Evolutionary conservation across 1,140 invertebrate species (phyloP), one percentile per base, ranked within the genome.

Genomic region (Dreissena polymorpha): DNA sequence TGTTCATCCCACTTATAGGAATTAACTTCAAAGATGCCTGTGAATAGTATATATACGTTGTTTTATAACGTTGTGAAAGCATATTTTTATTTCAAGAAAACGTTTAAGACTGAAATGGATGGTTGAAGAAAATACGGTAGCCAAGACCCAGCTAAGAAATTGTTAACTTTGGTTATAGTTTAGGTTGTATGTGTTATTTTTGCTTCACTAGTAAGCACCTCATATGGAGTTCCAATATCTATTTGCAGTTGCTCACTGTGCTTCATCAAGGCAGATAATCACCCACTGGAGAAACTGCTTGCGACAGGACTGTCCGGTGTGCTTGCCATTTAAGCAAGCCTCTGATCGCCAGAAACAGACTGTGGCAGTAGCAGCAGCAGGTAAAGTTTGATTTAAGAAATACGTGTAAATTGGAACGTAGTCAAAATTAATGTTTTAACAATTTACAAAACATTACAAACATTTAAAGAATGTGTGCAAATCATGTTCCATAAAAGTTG

Each of bases 261-360:
- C 98, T 77, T 99, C 98, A 25, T 99, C 98, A 0, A 94, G 98
- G 83, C 98, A 99, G 94, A 99, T 99, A 51, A 98, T 99, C 80
- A 96, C 97, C 84, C 99, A 99, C 93, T 99, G 99, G 98, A 99
- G 99, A 93, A 98, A 99, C 91, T 99, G 99, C 93, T 95, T 95
- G 23, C 95, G 98, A 83, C 95, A 94, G 88, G 98, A 99, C 93
- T 99, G 99, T 94, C 98, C 98, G 39, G 98, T 99, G 13, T 99
- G 99, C 94, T 95, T 98, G 88, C 98, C 99, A 3, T 94, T 99
- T 50, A 99, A 99, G 91, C 97, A 98, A 93, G 97, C 97, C 29
- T 97, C 98, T 89, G 96, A 97, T 91, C 96, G 95, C 90, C 81
- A 95, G 95, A 93, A 88, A 86, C 63, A 85, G 86, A 75, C 88